Conservation (phyloP, 2,888 invertebrate species). For the Cephus spinipes region DNA sequence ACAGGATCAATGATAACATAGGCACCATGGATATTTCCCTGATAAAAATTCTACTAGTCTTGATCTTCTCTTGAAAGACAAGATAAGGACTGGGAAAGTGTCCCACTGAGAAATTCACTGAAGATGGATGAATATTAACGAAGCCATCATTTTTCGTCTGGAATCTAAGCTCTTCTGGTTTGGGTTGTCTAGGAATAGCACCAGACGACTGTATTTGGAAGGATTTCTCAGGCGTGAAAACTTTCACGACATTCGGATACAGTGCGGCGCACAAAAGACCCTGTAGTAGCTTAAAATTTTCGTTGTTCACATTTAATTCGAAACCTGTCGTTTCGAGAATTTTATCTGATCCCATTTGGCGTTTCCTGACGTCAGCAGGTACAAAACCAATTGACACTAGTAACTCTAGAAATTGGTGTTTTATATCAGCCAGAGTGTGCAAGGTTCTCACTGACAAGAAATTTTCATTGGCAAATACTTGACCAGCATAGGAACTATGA, state of each 20-base stretch:
- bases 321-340: slow-evolving; percentile 76
- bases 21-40: slow-evolving; percentile 86
- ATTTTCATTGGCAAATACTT: slow-evolving; percentile 85
- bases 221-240: slow-evolving; percentile 82
- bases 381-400: slow-evolving; percentile 84
- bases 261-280: slow-evolving; percentile 92
- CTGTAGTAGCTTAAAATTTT: slow-evolving; percentile 79
- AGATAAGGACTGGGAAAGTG: slow-evolving; percentile 81
- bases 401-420: slow-evolving; percentile 82
- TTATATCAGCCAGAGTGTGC: slow-evolving; percentile 87
- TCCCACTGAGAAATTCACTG: slow-evolving; percentile 76
- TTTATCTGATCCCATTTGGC: slow-evolving; percentile 73
- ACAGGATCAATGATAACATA: slow-evolving; percentile 75
- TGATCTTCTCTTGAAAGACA: slow-evolving; percentile 86
- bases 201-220: slow-evolving; percentile 80
- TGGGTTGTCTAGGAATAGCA: slow-evolving; percentile 78
- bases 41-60: slow-evolving; percentile 83
- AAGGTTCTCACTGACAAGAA: slow-evolving; percentile 86
- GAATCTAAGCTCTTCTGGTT: slow-evolving; percentile 79
- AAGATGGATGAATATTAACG: slow-evolving; percentile 81
- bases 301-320: slow-evolving; percentile 79
- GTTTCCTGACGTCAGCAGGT: slow-evolving; percentile 73
- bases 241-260: slow-evolving; percentile 92
- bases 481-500: slow-evolving; percentile 77
- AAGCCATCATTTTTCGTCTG: slow-evolving; percentile 81